Base-by-base conservation (phyloP, 30 jellyfish, hydroid and myxozoan genomes). In the Cassiopea xamachana region DNA sequence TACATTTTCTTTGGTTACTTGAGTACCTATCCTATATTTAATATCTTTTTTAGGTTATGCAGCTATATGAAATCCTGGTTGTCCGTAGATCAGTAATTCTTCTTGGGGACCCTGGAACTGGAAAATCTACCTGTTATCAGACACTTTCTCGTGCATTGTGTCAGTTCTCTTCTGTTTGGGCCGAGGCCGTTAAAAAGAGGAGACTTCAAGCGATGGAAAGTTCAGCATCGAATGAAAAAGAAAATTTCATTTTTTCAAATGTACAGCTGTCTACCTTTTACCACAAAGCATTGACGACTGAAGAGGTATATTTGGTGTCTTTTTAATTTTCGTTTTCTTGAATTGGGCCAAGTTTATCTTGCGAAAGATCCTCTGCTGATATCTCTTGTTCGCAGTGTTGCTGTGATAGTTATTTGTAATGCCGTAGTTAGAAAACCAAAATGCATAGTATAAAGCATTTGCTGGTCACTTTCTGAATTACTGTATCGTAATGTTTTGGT, bases 91-190 rank as follows among this genome's bases (percentile, higher is more conserved):
- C 96, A n/a, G 95, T 93, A 60, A 87, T 87, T 60, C 87, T 93
- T n/a, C 84, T 87, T 13, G 98, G 98, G 27, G 80, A 67, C 1
- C 70, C 94, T 17, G 96, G 91, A 51, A 69, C 96, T 17, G 98
- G 96, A 10, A 93, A 93, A 80, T 88, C 96, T 46, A 87, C 95
- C 10, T 93, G 98, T 79, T 93, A 93, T 89, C 88, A 83, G 76
- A 93, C 98, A 58, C 94, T 93, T 1, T 87, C 91, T 43, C 91
- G 98, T 3, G 89, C 98, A 1, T 68, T 93, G 64, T 93, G 94
- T 68, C 98, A 93, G 94, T 93, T 93, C 87, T 87, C 83, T 73
- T 93, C 96, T 59, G 76, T 91, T 1, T 93, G 98, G 98, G 72
- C 91, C 10, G 83, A 86, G 62, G 93, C 87, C 39, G 89, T 86